A percentile compares a stretch with the other conserved stretches of the same genome.
Evolutionary conservation across 2,888 invertebrate genomes (phyloP).

Genomic region (Ophion slaviceki): DNA sequence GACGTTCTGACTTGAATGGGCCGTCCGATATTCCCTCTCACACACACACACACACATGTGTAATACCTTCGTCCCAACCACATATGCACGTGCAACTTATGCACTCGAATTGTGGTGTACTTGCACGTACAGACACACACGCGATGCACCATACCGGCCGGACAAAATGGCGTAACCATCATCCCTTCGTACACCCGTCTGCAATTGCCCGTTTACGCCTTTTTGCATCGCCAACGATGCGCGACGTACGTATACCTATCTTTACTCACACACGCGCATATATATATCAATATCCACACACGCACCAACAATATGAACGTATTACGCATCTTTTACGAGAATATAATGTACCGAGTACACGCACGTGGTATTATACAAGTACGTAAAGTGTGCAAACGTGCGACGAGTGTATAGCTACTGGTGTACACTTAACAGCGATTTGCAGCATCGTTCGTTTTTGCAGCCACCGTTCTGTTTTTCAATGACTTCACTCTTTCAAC

Average conservation of each 20-base stretch:
- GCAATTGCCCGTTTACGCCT: slow-evolving; percentile 16
- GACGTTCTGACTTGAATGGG: slow-evolving; percentile 49
- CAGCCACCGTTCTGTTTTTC: too few relatives aligned
- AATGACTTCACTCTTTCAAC: too few relatives aligned
- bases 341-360: slow-evolving; percentile 44
- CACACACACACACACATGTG: not conserved
- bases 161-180: slow-evolving; percentile 1
- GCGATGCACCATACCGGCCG: not conserved
- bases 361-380: slow-evolving; percentile 33
- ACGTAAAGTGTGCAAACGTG: slow-evolving; percentile 29
- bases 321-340: slow-evolving; percentile 14
- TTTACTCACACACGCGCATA: not conserved
- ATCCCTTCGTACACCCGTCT: not conserved
- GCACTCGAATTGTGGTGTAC: not conserved
- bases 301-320: too few relatives aligned
- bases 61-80: not conserved
- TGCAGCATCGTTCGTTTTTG: not conserved
- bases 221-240: slow-evolving; percentile 2
- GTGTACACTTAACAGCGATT: slow-evolving; percentile 16
- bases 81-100: not conserved
- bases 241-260: not conserved
- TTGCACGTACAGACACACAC: not conserved
- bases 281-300: too few relatives aligned
- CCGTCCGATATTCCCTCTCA: slow-evolving; percentile 30
- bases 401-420: slow-evolving; percentile 34